phyloP scores from a whole-genome alignment of 2,797 vertebrate genomes.

The Syngnathus acus region DNA sequence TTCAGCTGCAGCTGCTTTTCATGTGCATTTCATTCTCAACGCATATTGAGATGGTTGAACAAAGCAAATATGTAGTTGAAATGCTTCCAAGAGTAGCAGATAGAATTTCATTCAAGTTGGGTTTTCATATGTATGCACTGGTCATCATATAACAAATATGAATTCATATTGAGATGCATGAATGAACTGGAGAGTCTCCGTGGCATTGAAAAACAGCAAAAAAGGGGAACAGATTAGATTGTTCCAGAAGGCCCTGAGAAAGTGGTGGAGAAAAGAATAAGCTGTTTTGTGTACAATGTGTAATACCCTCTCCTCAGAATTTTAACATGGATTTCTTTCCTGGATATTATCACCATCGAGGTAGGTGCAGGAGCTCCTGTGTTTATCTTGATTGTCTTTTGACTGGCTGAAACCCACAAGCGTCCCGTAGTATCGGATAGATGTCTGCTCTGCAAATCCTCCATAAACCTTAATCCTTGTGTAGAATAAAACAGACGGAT shows the following conservation, averaged over 20 bases:
- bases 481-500: conserved; percentile 2
- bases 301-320: neutral
- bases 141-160: no score
- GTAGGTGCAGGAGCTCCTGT: neutral
- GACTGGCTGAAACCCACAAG: neutral
- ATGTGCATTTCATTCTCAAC: neutral
- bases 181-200: no score
- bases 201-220: no score
- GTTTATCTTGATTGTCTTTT: neutral
- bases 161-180: no score
- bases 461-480: conserved; percentile 11
- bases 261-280: no score
- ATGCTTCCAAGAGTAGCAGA: neutral
- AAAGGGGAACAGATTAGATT: no score
- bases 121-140: neutral
- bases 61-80: conserved; percentile 1
- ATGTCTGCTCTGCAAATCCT: conserved; percentile 18
- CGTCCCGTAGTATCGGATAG: neutral
- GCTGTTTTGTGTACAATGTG: neutral
- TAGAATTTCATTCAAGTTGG: no score
- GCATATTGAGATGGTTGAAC: neutral
- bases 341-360: neutral
- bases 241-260: no score
- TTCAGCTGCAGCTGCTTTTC: conserved; percentile 37
- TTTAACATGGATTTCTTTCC: neutral